Evolutionary conservation across 2,888 invertebrate species (phyloP).

Genomic region (Mythimna ferrago): DNA sequence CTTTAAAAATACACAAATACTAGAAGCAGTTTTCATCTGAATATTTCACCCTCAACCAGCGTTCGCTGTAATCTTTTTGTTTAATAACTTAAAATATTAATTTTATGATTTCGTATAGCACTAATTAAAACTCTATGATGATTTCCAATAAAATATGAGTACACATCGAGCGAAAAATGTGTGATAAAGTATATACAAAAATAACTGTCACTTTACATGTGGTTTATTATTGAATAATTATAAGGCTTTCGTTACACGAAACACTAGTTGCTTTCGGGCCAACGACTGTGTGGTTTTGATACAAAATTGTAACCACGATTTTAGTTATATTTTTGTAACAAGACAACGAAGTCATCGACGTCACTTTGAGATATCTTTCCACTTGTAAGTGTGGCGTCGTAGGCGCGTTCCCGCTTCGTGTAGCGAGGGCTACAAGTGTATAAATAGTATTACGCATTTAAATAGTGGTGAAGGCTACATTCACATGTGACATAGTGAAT

Average conservation of each 20-base stretch:
- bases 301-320: neutral
- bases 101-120: slow-evolving; percentile 52
- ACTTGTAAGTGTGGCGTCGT: neutral
- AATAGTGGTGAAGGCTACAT: slow-evolving; percentile 52
- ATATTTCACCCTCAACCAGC: slow-evolving; percentile 68
- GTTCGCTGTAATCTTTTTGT: slow-evolving; percentile 68
- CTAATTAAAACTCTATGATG: slow-evolving; percentile 62
- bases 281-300: neutral
- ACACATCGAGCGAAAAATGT: slow-evolving; percentile 44
- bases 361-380: neutral
- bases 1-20: slow-evolving; percentile 15
- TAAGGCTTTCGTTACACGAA: slow-evolving; percentile 28
- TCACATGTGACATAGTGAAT: slow-evolving; percentile 59
- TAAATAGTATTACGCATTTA: slow-evolving; percentile 27
- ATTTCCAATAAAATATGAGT: slow-evolving; percentile 60
- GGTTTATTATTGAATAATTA: slow-evolving; percentile 30
- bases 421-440: slow-evolving; percentile 16
- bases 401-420: neutral
- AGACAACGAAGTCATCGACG: neutral
- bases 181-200: slow-evolving; percentile 62
- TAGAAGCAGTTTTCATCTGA: slow-evolving; percentile 32
- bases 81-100: slow-evolving; percentile 65
- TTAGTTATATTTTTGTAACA: slow-evolving; percentile 11
- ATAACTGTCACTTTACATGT: slow-evolving; percentile 42
- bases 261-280: neutral